phyloP scores from a whole-genome alignment of 2,797 vertebrate genomes.

The Zalophus californianus region DNA sequence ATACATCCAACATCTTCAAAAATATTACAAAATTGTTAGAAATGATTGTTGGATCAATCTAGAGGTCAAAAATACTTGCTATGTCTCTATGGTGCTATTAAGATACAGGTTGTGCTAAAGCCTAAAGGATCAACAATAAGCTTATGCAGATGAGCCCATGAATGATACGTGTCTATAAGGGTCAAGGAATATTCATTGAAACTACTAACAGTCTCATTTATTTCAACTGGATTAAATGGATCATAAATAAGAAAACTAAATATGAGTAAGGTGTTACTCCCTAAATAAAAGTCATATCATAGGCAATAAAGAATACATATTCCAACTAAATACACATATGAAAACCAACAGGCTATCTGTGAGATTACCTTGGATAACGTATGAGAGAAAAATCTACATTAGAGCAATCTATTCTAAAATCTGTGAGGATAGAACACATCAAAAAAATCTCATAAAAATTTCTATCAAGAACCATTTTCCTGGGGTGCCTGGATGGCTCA shows the following conservation, averaged over 20 bases:
- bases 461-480: background rate
- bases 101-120: background rate
- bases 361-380: background rate
- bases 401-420: background rate
- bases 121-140: background rate
- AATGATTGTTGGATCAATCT: background rate
- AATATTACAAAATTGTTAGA: background rate
- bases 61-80: background rate
- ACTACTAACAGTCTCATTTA: background rate
- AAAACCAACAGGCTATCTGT: background rate
- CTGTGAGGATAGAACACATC: background rate
- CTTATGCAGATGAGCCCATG: background rate
- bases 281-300: background rate
- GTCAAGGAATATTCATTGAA: background rate
- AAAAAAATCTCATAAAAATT: background rate
- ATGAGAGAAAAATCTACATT: background rate
- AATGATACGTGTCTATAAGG: background rate
- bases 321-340: background rate
- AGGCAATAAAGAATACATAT: background rate
- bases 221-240: constrained; percentile 1
- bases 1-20: background rate
- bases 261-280: background rate
- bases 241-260: constrained; percentile 19
- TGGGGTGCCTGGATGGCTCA: background rate
- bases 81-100: background rate